Percentiles rank a stretch among this genome's conserved stretches.
phyloP scores from a whole-genome alignment of 2,888 invertebrate species.

The Nemotelus pantherinus region DNA sequence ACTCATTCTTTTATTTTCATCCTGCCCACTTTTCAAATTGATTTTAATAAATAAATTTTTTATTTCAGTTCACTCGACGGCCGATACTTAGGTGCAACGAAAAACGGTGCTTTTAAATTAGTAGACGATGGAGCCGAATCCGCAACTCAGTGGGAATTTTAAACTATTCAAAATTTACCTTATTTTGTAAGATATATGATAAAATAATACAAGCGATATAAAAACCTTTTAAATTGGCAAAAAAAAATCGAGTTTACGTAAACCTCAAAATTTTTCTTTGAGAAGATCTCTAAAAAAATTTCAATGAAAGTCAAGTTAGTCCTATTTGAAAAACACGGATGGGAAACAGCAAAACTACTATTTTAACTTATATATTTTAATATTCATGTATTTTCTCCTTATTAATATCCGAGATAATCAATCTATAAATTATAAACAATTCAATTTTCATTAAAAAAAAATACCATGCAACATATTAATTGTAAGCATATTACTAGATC shows the following conservation, averaged over 20 bases:
- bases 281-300: no score
- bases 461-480: conserved; percentile 23
- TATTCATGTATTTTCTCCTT: neutral
- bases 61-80: conserved; percentile 67
- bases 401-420: neutral
- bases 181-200: conserved; percentile 37
- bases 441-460: conserved; percentile 11
- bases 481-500: neutral
- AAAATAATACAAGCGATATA: neutral
- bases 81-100: conserved; percentile 86
- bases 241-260: no score
- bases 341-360: neutral
- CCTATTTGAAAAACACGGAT: no score
- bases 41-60: neutral
- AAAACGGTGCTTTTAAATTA: conserved; percentile 90
- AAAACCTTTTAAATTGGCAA: neutral
- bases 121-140: conserved; percentile 79
- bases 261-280: no score
- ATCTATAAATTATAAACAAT: neutral
- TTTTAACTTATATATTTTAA: conserved; percentile 1
- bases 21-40: no score
- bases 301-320: no score
- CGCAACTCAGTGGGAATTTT: conserved; percentile 96
- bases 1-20: no score
- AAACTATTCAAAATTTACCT: conserved; percentile 59